phyloP scores from a whole-genome alignment of 2,888 invertebrate species.

The Melieria omissa region DNA sequence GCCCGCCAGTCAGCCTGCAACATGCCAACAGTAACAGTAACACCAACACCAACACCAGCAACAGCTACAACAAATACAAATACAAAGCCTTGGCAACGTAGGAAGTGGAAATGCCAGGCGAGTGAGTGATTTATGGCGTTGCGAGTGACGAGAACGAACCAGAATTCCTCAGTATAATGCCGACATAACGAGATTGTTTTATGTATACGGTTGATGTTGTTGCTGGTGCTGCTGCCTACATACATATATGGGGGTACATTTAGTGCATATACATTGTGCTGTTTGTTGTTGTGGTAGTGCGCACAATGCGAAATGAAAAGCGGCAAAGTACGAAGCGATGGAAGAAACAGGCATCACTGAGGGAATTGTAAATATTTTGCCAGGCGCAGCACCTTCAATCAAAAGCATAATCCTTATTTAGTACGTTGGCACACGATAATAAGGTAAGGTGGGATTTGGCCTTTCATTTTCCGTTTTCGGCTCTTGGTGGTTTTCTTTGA shows the following conservation, averaged over 20 bases:
- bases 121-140: constrained; percentile 64
- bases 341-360: too few relatives aligned
- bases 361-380: too few relatives aligned
- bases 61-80: background rate
- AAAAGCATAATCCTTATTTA: constrained; percentile 59
- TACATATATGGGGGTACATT: constrained; percentile 35
- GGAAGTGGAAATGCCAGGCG: constrained; percentile 51
- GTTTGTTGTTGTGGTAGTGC: too few relatives aligned
- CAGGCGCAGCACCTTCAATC: constrained; percentile 52
- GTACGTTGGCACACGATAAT: constrained; percentile 53
- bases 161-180: constrained; percentile 64
- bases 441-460: constrained; percentile 19
- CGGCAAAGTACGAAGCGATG: too few relatives aligned
- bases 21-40: background rate
- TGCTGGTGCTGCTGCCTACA: constrained; percentile 24
- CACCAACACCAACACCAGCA: constrained; percentile 10
- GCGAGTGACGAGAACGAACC: constrained; percentile 64
- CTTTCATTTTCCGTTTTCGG: too few relatives aligned
- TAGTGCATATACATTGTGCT: too few relatives aligned
- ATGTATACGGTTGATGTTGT: constrained; percentile 29
- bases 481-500: too few relatives aligned
- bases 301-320: too few relatives aligned
- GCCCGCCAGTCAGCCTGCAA: constrained; percentile 7
- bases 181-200: constrained; percentile 64
- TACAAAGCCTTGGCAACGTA: constrained; percentile 24